Percentiles rank a stretch among this genome's conserved stretches.
Evolutionary conservation across 2,113 vertebrate species (phyloP).

Genomic region (Girardinichthys multiradiatus): DNA sequence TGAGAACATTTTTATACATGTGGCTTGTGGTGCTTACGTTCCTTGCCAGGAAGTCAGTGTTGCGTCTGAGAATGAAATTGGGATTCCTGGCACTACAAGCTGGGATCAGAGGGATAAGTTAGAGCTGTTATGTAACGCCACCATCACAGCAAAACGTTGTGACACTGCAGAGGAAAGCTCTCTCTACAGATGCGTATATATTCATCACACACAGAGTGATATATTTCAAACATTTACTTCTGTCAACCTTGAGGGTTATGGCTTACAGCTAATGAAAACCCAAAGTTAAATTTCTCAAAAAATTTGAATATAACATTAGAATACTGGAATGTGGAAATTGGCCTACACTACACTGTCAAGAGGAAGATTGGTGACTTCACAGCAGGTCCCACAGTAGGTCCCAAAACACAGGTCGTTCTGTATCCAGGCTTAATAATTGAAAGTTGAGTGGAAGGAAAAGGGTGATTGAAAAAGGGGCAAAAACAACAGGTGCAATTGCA

Average conservation of each 20-base stretch:
- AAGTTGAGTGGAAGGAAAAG: no score
- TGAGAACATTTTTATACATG: constrained; percentile 31
- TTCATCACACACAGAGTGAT: no score
- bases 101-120: constrained; percentile 42
- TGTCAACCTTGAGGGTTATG: background rate
- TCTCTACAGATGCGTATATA: background rate
- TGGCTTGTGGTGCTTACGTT: constrained; percentile 28
- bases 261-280: background rate
- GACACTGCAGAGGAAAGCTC: constrained; percentile 6
- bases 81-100: constrained; percentile 40
- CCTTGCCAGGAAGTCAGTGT: constrained; percentile 29
- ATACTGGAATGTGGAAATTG: background rate
- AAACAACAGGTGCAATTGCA: no score
- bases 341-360: background rate
- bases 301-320: background rate
- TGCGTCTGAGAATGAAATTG: constrained; percentile 33
- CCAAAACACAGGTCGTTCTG: no score
- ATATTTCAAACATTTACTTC: background rate
- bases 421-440: no score
- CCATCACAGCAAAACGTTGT: constrained; percentile 18
- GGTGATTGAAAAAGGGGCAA: no score
- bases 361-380: background rate
- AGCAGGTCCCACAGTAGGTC: no score
- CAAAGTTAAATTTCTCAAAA: background rate
- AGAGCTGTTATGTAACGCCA: constrained; percentile 52